phyloP scores from a whole-genome alignment of 2,113 vertebrate genomes.

The Nothoprocta pentlandii region DNA sequence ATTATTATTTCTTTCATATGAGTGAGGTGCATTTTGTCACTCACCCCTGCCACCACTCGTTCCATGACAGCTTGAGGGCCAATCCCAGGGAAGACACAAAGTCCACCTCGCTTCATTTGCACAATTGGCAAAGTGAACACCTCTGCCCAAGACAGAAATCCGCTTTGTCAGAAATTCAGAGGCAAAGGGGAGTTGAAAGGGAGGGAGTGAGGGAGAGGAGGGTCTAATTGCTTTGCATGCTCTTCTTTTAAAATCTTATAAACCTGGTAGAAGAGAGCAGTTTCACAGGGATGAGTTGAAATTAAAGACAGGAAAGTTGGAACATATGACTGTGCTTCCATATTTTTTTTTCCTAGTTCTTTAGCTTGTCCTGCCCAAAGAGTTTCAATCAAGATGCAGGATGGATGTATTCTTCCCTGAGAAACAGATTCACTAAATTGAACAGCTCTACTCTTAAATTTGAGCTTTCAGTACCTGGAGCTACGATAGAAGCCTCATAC shows the following conservation, averaged over 20 bases:
- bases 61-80: background rate
- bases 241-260: background rate
- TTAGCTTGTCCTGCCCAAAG: background rate
- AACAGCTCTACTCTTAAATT: constrained; percentile 10
- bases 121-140: background rate
- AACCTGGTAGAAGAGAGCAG: background rate
- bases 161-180: background rate
- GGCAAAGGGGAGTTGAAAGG: background rate
- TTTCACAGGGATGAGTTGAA: background rate
- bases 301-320: background rate
- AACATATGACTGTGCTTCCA: background rate
- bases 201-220: background rate
- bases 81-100: background rate
- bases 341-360: background rate
- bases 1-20: too few relatives aligned
- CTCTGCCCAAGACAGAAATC: background rate
- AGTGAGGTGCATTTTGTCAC: too few relatives aligned
- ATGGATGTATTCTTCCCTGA: background rate
- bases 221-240: background rate
- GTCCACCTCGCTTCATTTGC: background rate
- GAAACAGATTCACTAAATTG: background rate
- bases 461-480: background rate
- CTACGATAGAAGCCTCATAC: background rate
- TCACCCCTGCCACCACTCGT: too few relatives aligned
- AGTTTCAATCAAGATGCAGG: background rate